Evolutionary conservation across 1,140 invertebrate species (phyloP).

Genomic region (Heliconius melpomene): DNA sequence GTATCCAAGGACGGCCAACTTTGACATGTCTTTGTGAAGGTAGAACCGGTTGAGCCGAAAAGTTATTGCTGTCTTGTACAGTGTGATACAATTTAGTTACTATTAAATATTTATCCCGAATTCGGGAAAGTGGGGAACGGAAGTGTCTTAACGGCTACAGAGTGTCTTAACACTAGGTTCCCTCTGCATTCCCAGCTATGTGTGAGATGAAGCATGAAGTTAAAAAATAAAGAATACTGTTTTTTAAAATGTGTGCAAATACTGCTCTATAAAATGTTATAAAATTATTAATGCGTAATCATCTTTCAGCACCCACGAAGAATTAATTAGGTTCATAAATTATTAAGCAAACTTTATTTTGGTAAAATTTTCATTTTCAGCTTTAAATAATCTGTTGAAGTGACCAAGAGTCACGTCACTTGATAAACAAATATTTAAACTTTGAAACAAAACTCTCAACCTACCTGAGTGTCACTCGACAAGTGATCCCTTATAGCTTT

Average conservation of each 20-base stretch:
- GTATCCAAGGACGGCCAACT: background rate
- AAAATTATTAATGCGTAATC: background rate
- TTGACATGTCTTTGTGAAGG: conserved; percentile 19
- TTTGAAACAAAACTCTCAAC: background rate
- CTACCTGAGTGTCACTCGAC: background rate
- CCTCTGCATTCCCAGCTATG: too few relatives aligned
- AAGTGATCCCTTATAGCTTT: background rate
- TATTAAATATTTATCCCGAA: background rate
- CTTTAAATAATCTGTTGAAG: conserved; percentile 2
- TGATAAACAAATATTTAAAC: conserved; percentile 2
- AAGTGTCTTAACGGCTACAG: too few relatives aligned
- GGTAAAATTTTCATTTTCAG: background rate
- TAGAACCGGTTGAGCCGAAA: background rate
- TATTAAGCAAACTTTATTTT: background rate
- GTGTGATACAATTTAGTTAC: background rate
- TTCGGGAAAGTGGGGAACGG: too few relatives aligned
- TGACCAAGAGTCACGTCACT: background rate
- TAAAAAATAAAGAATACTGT: too few relatives aligned
- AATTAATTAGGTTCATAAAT: background rate
- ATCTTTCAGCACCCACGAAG: too few relatives aligned
- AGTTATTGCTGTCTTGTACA: background rate
- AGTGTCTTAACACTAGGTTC: too few relatives aligned
- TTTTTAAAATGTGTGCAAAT: too few relatives aligned
- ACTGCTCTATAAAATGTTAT: background rate
- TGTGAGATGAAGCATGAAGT: too few relatives aligned